Percentiles rank a stretch among this genome's conserved stretches.
Conservation (phyloP, 2,113 vertebrate genomes). For the Nothocercus nigrocapillus region DNA sequence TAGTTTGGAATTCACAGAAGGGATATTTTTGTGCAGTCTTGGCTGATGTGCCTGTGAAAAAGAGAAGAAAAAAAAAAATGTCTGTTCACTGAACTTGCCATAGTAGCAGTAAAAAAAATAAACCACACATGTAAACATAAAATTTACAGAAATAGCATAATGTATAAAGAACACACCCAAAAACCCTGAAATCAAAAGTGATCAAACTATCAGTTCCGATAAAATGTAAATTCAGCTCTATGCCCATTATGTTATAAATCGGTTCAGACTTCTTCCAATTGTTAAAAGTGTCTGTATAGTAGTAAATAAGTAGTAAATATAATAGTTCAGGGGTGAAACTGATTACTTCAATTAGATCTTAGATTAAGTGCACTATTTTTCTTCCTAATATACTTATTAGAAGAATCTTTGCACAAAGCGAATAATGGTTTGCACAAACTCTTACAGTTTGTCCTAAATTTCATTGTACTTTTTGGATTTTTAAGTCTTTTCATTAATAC, state of each 20-base stretch:
- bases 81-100: neutral
- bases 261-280: neutral
- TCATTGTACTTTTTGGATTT: neutral
- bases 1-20: slow-evolving; percentile 88
- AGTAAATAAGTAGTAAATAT: neutral
- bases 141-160: neutral
- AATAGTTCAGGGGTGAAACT: neutral
- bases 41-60: slow-evolving; percentile 80
- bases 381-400: neutral
- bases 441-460: neutral
- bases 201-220: neutral
- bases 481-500: neutral
- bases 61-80: neutral
- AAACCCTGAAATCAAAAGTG: neutral
- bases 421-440: neutral
- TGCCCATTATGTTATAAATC: neutral
- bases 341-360: neutral
- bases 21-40: slow-evolving; percentile 93
- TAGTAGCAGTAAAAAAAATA: neutral
- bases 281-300: neutral
- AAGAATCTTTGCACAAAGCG: neutral
- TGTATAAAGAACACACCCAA: neutral
- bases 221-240: neutral
- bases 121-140: neutral
- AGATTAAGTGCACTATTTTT: neutral